phyloP scores from a whole-genome alignment of 2,888 invertebrate genomes.

The Thalpophila matura region DNA sequence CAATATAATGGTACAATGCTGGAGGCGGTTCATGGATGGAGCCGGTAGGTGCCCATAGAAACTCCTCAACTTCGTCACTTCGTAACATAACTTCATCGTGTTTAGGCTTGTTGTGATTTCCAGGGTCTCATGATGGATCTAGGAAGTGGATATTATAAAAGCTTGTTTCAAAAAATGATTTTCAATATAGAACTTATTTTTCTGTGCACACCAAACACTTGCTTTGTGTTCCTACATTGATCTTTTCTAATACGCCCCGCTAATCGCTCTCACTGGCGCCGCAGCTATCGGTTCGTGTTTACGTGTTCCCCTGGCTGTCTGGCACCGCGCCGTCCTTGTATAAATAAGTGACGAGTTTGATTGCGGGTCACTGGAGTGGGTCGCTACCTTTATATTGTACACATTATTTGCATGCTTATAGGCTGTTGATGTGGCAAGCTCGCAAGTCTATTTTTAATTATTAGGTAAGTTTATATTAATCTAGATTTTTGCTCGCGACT shows the following conservation, averaged over 20 bases:
- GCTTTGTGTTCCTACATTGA: no score
- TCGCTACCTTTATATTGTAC: conserved; percentile 22
- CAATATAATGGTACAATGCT: no score
- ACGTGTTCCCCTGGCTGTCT: conserved; percentile 48
- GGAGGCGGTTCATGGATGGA: no score
- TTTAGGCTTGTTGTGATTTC: no score
- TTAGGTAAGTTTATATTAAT: conserved; percentile 6
- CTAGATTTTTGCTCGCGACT: no score
- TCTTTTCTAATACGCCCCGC: background rate
- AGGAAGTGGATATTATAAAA: no score
- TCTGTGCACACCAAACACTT: background rate
- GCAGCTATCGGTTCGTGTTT: conserved; percentile 22
- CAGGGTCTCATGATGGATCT: no score
- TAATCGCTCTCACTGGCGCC: background rate
- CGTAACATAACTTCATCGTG: no score
- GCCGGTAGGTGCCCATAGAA: no score
- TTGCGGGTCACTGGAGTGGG: conserved; percentile 46
- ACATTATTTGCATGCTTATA: conserved; percentile 43
- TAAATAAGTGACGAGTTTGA: conserved; percentile 49
- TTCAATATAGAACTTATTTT: background rate
- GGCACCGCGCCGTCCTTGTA: conserved; percentile 27
- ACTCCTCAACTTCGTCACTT: no score
- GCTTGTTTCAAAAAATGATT: no score
- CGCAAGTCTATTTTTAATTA: conserved; percentile 11
- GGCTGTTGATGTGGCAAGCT: conserved; percentile 14